Evolutionary conservation across 2,888 invertebrate species (phyloP).

Genomic region (Drosophila pseudotakahashii): DNA sequence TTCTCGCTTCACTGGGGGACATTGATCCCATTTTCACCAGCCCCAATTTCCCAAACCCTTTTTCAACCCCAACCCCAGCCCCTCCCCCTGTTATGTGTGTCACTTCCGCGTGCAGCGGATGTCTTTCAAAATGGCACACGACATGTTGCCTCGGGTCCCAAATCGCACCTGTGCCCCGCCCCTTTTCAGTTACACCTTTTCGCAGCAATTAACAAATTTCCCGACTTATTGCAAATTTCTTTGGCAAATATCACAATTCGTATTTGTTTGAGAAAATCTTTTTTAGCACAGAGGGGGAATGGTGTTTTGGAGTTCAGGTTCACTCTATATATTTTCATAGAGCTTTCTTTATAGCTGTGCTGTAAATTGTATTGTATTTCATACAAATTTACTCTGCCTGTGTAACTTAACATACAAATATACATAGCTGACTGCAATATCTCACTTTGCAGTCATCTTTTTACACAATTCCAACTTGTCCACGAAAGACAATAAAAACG

Average conservation of each 20-base stretch:
- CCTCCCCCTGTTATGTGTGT: constrained; percentile 58
- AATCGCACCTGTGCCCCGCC: constrained; percentile 18
- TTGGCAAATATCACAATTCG: constrained; percentile 28
- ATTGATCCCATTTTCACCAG: constrained; percentile 71
- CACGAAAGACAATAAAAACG: constrained; percentile 53
- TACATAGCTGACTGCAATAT: constrained; percentile 6
- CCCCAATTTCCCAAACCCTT: constrained; percentile 4
- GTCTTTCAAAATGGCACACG: constrained; percentile 48
- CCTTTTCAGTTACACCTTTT: constrained; percentile 17
- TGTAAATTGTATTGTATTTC: not conserved
- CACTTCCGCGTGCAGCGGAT: constrained; percentile 64
- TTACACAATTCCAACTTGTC: constrained; percentile 15
- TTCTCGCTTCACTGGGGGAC: constrained; percentile 67
- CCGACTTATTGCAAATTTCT: constrained; percentile 49
- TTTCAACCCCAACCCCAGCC: constrained; percentile 4
- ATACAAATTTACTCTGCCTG: not conserved
- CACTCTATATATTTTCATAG: not conserved
- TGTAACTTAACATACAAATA: too few relatives aligned
- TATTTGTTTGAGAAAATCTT: constrained; percentile 42
- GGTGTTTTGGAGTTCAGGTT: not conserved
- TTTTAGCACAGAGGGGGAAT: not conserved
- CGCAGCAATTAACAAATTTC: constrained; percentile 36
- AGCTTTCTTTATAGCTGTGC: not conserved
- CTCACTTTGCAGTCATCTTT: constrained; percentile 8
- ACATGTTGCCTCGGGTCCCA: constrained; percentile 20